Evolutionary conservation across 1,140 invertebrate genomes (phyloP).

Genomic region (Neodiprion lecontei): DNA sequence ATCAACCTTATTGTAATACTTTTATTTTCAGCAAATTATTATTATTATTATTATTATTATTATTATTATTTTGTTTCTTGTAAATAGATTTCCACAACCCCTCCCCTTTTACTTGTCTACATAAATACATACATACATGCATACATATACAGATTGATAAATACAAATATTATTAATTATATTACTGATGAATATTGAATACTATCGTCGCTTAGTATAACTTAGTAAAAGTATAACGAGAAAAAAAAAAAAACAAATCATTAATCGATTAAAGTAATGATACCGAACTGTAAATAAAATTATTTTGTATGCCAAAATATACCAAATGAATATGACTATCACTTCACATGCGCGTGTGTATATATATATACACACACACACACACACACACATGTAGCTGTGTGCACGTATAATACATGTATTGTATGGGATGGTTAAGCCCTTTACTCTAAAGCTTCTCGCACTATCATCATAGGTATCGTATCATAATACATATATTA

Average conservation of each 20-base stretch:
- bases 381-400: too few relatives aligned
- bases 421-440: too few relatives aligned
- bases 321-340: conserved; percentile 48
- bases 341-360: background rate
- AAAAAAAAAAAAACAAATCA: conserved; percentile 26
- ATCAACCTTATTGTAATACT: too few relatives aligned
- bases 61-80: too few relatives aligned
- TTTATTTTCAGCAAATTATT: too few relatives aligned
- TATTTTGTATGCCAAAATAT: conserved; percentile 62
- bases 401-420: too few relatives aligned
- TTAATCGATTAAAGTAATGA: conserved; percentile 38
- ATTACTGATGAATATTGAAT: conserved; percentile 38
- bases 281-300: conserved; percentile 57
- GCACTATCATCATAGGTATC: too few relatives aligned
- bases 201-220: conserved; percentile 42
- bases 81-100: too few relatives aligned
- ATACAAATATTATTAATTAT: conserved; percentile 28
- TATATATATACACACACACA: background rate
- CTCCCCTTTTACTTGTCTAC: too few relatives aligned
- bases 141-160: background rate
- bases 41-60: too few relatives aligned
- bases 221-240: background rate
- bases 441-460: too few relatives aligned
- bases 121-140: background rate
- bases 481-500: too few relatives aligned